phyloP scores from a whole-genome alignment of 2,888 invertebrate species.

The Epirrhoe alternata region DNA sequence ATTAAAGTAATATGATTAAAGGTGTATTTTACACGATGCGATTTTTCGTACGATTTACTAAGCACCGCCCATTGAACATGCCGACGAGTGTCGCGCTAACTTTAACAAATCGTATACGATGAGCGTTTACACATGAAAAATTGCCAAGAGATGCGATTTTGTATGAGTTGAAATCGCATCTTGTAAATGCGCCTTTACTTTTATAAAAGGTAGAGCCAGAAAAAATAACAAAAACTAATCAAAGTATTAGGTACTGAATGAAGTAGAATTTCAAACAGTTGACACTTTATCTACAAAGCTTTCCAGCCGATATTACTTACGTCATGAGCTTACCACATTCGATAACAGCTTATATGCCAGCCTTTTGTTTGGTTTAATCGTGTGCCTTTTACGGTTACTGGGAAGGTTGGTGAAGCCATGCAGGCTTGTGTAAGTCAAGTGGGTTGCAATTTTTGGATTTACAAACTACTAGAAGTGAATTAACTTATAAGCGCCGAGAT shows the following conservation, averaged over 20 bases:
- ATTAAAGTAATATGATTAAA: too few species aligned
- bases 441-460: slow-evolving; percentile 13
- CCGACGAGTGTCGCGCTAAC: too few species aligned
- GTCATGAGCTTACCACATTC: slow-evolving; percentile 50
- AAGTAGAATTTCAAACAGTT: background rate
- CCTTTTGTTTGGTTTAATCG: slow-evolving; percentile 37
- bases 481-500: background rate
- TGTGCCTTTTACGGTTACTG: slow-evolving; percentile 43
- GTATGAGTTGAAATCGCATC: too few species aligned
- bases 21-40: too few species aligned
- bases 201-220: background rate
- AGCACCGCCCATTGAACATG: too few species aligned
- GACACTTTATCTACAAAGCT: slow-evolving; percentile 45
- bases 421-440: slow-evolving; percentile 33
- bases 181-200: too few species aligned
- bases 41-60: too few species aligned
- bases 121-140: too few species aligned
- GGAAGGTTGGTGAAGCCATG: slow-evolving; percentile 17
- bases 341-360: slow-evolving; percentile 43
- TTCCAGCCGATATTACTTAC: slow-evolving; percentile 72
- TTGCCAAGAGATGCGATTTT: too few species aligned
- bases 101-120: too few species aligned
- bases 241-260: background rate
- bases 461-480: slow-evolving; percentile 16
- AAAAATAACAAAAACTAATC: background rate